Percentiles rank a stretch among this genome's conserved stretches.
Evolutionary conservation across 2,888 invertebrate species (phyloP).

Genomic region (Plebejus anna): DNA sequence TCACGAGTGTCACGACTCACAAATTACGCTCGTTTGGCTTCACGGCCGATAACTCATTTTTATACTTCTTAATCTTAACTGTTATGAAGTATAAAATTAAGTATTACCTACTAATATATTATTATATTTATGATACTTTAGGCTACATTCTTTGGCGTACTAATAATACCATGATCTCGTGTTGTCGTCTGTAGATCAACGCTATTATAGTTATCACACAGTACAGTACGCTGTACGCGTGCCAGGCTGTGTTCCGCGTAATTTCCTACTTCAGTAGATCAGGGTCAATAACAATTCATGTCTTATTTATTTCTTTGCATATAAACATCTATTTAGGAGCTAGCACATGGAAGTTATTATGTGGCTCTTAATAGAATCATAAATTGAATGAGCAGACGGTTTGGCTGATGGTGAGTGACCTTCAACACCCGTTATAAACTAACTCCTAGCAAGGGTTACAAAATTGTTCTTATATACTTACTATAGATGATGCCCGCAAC

Average conservation of each 20-base stretch:
- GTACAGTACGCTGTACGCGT: not conserved
- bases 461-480: too few relatives aligned
- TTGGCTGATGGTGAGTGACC: not conserved
- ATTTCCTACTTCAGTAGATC: conserved; percentile 3
- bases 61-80: too few relatives aligned
- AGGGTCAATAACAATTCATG: conserved; percentile 5
- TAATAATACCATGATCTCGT: not conserved
- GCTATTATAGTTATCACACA: not conserved
- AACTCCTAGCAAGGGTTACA: too few relatives aligned
- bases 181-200: not conserved
- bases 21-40: too few relatives aligned
- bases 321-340: not conserved
- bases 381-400: not conserved
- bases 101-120: too few relatives aligned
- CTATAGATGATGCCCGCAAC: too few relatives aligned
- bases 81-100: too few relatives aligned
- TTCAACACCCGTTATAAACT: not conserved
- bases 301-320: conserved; percentile 9
- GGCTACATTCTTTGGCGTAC: too few relatives aligned
- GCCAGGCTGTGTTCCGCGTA: not conserved
- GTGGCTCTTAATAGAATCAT: not conserved
- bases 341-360: not conserved
- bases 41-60: too few relatives aligned
- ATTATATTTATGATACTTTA: too few relatives aligned
- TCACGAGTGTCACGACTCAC: too few relatives aligned